A percentile compares a stretch with the other conserved stretches of the same genome.
Conservation (phyloP, 2,888 invertebrate species). For the Sarcophaga carnaria region DNA sequence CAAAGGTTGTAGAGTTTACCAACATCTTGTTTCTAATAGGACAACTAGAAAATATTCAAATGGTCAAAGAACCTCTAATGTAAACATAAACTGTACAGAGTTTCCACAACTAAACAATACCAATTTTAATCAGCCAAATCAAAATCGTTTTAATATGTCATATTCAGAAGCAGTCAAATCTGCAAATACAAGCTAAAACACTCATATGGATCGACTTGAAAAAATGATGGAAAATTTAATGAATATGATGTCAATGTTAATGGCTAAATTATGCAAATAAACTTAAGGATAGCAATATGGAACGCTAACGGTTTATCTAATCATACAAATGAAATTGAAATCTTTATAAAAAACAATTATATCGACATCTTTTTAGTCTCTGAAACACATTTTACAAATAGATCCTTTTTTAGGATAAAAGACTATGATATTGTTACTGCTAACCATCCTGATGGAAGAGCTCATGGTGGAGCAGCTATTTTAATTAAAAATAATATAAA, state of each 20-base stretch:
- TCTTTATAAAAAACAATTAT: conserved; percentile 37
- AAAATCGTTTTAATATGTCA: conserved; percentile 5
- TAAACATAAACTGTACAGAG: neutral
- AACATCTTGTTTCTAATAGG: too few relatives aligned
- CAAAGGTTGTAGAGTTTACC: too few relatives aligned
- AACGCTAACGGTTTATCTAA: conserved; percentile 22
- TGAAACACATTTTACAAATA: too few relatives aligned
- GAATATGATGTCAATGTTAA: conserved; percentile 16
- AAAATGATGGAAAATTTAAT: conserved; percentile 6
- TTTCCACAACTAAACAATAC: neutral
- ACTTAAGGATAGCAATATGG: neutral
- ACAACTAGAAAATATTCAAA: neutral
- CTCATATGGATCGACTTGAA: neutral
- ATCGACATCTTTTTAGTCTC: too few relatives aligned
- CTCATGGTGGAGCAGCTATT: conserved; percentile 56
- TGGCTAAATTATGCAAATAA: neutral
- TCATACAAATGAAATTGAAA: conserved; percentile 47
- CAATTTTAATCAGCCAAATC: neutral
- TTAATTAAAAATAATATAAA: conserved; percentile 53
- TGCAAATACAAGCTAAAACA: neutral
- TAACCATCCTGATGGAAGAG: conserved; percentile 43
- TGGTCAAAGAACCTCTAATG: conserved; percentile 11
- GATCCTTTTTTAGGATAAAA: too few relatives aligned
- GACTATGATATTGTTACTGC: conserved; percentile 13
- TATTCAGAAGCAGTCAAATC: conserved; percentile 6